Conservation (phyloP, 2,113 vertebrate genomes). For the Carassius auratus region DNA sequence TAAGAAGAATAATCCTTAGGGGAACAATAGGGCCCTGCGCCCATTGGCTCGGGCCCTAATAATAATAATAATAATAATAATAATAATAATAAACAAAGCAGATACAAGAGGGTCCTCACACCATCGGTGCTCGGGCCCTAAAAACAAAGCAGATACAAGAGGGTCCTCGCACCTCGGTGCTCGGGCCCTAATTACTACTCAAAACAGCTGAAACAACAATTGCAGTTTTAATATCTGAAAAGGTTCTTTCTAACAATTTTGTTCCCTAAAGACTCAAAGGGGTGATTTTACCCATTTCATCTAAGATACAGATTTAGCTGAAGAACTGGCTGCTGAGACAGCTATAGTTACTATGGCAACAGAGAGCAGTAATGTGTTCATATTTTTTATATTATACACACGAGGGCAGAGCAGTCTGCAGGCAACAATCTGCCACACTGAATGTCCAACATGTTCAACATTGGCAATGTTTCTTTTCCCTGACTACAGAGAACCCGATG, state of each 20-base stretch:
- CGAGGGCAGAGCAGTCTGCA: constrained; percentile 16
- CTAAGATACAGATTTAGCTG: not conserved
- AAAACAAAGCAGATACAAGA: no score
- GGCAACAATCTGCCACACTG: constrained; percentile 16
- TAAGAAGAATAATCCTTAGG: no score
- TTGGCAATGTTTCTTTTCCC: not conserved
- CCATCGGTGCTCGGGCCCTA: no score
- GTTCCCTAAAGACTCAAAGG: not conserved
- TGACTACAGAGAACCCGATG: not conserved
- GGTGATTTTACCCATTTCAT: constrained; percentile 41
- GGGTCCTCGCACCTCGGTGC: no score
- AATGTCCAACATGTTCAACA: not conserved
- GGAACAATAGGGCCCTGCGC: no score
- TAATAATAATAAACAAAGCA: no score
- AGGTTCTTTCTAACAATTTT: not conserved
- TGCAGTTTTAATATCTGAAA: no score
- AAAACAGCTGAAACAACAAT: not conserved
- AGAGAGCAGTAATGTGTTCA: constrained; percentile 31
- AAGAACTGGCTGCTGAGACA: constrained; percentile 36
- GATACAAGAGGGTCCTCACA: no score
- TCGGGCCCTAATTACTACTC: no score
- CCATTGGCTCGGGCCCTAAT: no score
- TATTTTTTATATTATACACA: constrained; percentile 9
- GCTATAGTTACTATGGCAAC: constrained; percentile 53
- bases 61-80: no score